Base-by-base conservation (phyloP, 2,888 invertebrate genomes). In the Matsumyia berberina region DNA sequence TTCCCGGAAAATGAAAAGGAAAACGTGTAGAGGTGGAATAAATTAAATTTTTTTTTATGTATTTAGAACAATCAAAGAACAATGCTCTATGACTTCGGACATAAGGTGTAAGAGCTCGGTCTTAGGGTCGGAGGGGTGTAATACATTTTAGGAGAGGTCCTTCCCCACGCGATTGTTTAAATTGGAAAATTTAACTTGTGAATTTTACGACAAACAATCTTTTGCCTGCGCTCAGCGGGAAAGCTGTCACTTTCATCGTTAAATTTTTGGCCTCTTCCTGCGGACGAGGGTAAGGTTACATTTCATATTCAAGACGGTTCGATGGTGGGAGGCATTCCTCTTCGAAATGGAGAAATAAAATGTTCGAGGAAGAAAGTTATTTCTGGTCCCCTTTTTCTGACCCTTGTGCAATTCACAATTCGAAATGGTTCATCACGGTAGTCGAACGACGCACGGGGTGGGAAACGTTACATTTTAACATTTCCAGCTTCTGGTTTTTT, bases 31-130 rank as follows among this genome's bases (percentile, higher is more conserved):
- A 64, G 62, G 51, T 77, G 39, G 60, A 72, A 73, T 67, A 67
- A 78, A 73, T 67, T 83, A 39, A 78, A 78, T 78, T 82, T 82
- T 82, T 78, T 82, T 82, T 82, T 76, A 39, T 81, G 64, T 72
- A 72, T 83, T 62, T 51, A 66, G 53, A 62, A 78, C 72, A 78
- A 83, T 83, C 82, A 78, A 83, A 78, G 78, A 67, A 73, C 72
- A 78, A 78, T 73, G 78, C 66, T 73, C 73, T 51, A 55, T 62
- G 60, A 66, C 66, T 78, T 66, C 37, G 78, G 66, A 60, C 72
- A 66, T 73, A 55, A 60, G 77, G 44, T 66, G 58, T 58, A 24
- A 31, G 5, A 6, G 44, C 11, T 19, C 24, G 8, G 19, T 17
- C 15, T 29, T 12, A 1, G 44, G 2, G 5, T 24, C 4, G 42